phyloP scores from a whole-genome alignment of 2,797 vertebrate genomes.

The Alca torda region DNA sequence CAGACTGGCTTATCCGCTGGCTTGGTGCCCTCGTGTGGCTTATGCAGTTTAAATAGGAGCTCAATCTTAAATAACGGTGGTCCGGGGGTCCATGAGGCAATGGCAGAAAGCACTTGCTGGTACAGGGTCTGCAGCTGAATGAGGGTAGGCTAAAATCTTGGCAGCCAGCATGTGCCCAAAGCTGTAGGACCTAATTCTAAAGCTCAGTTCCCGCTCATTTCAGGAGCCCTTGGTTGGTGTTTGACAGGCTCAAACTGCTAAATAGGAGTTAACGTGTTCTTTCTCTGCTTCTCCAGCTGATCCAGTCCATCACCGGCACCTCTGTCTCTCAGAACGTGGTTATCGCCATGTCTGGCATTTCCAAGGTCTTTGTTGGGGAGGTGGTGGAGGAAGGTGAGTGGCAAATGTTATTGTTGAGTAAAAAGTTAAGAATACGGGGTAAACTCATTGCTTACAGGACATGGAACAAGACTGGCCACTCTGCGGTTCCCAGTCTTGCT shows the following conservation, averaged over 20 bases:
- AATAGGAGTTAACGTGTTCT: neutral
- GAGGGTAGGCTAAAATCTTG: neutral
- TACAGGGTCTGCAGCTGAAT: neutral
- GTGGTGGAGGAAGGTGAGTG: slow-evolving; percentile 92
- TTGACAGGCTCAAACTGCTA: neutral
- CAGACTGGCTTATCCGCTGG: too few relatives aligned
- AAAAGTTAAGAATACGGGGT: fast-evolving
- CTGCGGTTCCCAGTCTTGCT: neutral
- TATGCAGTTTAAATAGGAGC: neutral
- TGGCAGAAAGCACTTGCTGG: too few relatives aligned
- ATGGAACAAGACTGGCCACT: fast-evolving
- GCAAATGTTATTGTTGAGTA: neutral
- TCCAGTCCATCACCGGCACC: slow-evolving; percentile 97
- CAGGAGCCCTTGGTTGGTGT: neutral
- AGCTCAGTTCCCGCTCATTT: neutral
- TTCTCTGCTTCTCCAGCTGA: slow-evolving; percentile 77
- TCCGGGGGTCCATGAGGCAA: fast-evolving
- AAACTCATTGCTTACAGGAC: fast-evolving
- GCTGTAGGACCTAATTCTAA: neutral
- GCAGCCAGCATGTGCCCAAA: too few relatives aligned
- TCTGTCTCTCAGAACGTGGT: slow-evolving; percentile 99
- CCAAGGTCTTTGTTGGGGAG: slow-evolving; percentile 92
- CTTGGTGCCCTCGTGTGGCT: fast-evolving
- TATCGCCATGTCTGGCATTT: slow-evolving; percentile 97
- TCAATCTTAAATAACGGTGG: fast-evolving